Base-by-base conservation (phyloP, 2,797 vertebrate species). In the Spondyliosoma cantharus region DNA sequence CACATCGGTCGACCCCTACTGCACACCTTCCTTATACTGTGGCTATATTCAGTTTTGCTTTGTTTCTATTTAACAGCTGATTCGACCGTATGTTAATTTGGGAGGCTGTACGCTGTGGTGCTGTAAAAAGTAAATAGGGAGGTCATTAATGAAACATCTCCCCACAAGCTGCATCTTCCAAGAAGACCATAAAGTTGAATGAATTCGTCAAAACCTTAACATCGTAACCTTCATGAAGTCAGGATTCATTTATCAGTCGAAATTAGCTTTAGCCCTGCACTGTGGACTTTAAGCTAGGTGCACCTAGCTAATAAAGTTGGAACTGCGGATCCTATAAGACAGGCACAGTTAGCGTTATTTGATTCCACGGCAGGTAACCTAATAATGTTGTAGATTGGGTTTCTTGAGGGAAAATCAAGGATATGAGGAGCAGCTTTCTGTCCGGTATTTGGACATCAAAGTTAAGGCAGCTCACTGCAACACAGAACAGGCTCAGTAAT, bases 61-160 rank as follows among this genome's bases (percentile, higher is more conserved):
- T 4, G 0, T 14, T 53, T n/a, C n/a, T n/a, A 2, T 43, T 43
- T 17, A 0, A 11, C 3, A 2, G 12, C 24, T 37, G 4, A 22
- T 62, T 65, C 1, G 67, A 53, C 48, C 58, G 16, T 3, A 7
- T 29, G 8, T 15, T 24, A 0, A 11, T 22, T 22, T 22, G 49
- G 8, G 5, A 48, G 46, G 8, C 7, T 32, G 15, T 17, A 12
- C 1, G 6, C 20, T 59, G 46, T 52, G 15, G 15, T 20, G 17
- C 5, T 32, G 63, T 52, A 17, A 4, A 29, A 5, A n/a, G 32
- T 37, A 37, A 37, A 37, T 4, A 37, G 32, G 32, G 32, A 7
- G 32, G 7, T 32, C 32, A 32, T 32, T 32, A 7, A 32, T 32
- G 32, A 37, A 37, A 37, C 32, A 37, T 37, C 32, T 37, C 32